phyloP scores from a whole-genome alignment of 2,888 invertebrate genomes.

The Caenorhabditis japonica region DNA sequence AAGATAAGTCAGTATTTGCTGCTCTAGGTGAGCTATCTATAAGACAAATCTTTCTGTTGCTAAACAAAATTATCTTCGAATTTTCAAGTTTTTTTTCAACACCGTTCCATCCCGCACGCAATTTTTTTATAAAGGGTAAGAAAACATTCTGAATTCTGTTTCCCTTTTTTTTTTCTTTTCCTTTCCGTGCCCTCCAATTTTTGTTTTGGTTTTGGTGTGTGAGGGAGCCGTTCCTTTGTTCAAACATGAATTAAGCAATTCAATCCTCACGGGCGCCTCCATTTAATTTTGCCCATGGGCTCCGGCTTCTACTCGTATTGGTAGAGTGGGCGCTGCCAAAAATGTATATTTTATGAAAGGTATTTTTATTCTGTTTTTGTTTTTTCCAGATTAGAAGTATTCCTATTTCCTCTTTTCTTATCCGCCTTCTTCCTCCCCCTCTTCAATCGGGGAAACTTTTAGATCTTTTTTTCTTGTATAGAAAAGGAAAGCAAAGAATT shows the following conservation, averaged over 20 bases:
- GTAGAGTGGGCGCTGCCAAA: not conserved
- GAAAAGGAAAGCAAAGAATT: too few relatives aligned
- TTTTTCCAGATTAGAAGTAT: not conserved
- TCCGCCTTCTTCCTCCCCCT: not conserved
- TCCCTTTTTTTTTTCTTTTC: conserved; percentile 2
- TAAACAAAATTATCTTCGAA: too few relatives aligned
- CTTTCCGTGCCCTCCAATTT: conserved; percentile 20
- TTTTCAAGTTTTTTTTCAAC: too few relatives aligned
- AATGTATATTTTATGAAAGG: conserved; percentile 4
- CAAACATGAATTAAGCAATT: conserved; percentile 44
- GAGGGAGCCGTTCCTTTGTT: conserved; percentile 30
- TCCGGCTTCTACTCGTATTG: not conserved
- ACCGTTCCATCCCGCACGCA: too few relatives aligned
- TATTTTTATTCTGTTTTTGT: not conserved
- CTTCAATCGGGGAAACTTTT: not conserved
- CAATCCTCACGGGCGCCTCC: conserved; percentile 21
- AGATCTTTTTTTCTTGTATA: too few relatives aligned
- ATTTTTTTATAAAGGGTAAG: conserved; percentile 18
- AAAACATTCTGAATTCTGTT: conserved; percentile 31
- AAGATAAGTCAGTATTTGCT: too few relatives aligned
- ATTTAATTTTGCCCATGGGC: conserved; percentile 27
- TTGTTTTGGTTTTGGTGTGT: conserved; percentile 1
- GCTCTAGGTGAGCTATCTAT: conserved; percentile 9
- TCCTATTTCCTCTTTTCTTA: conserved; percentile 1
- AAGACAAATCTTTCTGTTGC: conserved; percentile 15